Evolutionary conservation across 2,797 vertebrate species (phyloP).

Genomic region (Halcyon smyrnensis): DNA sequence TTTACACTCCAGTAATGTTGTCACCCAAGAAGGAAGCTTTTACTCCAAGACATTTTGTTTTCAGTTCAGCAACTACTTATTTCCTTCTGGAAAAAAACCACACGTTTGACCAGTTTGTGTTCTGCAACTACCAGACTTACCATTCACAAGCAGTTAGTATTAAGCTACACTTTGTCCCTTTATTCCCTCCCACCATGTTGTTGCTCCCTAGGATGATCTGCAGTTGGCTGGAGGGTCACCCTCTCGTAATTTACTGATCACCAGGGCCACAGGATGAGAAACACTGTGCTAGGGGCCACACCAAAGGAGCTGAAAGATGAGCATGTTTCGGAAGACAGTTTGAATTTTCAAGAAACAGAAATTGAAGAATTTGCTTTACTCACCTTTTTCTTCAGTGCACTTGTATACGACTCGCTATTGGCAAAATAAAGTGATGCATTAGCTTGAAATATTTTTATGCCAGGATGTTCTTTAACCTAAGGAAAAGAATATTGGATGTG

Average conservation of each 20-base stretch:
- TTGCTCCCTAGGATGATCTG: background rate
- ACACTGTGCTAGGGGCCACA: background rate
- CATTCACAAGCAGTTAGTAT: background rate
- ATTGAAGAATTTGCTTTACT: constrained; percentile 31
- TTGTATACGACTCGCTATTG: constrained; percentile 92
- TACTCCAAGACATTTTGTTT: background rate
- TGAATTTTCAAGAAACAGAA: background rate
- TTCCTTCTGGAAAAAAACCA: background rate
- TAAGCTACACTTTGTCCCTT: background rate
- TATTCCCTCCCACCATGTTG: background rate
- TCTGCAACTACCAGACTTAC: background rate
- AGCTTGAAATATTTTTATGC: constrained; percentile 97
- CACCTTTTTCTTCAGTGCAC: constrained; percentile 90
- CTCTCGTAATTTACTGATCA: background rate
- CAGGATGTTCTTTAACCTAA: constrained; percentile 89
- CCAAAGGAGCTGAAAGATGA: background rate
- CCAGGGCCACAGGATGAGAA: background rate
- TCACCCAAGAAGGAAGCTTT: background rate
- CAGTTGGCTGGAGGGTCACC: background rate
- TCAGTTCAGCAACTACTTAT: background rate
- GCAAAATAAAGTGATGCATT: constrained; percentile 95
- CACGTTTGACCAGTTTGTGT: background rate
- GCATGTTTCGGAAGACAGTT: background rate
- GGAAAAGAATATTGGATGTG: constrained; percentile 30
- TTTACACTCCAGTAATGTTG: background rate